phyloP scores from a whole-genome alignment of 2,797 vertebrate genomes.

The Champsocephalus gunnari region DNA sequence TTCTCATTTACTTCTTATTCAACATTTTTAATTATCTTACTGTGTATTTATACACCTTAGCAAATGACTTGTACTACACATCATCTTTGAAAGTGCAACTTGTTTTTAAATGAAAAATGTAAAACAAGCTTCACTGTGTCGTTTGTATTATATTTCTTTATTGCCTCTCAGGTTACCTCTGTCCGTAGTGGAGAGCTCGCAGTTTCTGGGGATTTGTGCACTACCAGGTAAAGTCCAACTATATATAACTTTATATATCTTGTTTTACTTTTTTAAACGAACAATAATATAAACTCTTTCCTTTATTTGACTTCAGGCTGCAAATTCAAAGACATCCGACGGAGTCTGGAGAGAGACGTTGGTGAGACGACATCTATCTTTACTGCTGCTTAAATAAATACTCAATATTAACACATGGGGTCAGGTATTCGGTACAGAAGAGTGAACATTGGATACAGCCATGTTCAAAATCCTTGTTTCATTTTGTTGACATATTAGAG shows the following conservation, averaged over 20 bases:
- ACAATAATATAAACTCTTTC: too few species aligned
- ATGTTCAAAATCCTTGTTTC: too few species aligned
- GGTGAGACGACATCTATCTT: slow-evolving; percentile 77
- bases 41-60: too few species aligned
- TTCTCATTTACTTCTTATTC: too few species aligned
- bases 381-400: neutral
- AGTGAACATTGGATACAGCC: too few species aligned
- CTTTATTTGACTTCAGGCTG: slow-evolving; percentile 82
- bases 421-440: too few species aligned
- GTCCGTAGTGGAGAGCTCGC: slow-evolving; percentile 83
- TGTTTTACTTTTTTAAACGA: too few species aligned
- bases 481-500: too few species aligned
- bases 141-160: neutral
- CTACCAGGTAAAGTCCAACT: slow-evolving; percentile 85
- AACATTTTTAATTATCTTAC: too few species aligned
- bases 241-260: neutral
- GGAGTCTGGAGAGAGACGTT: slow-evolving; percentile 90
- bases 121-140: neutral
- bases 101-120: too few species aligned
- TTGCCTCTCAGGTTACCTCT: slow-evolving; percentile 85
- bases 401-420: too few species aligned
- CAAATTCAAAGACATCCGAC: slow-evolving; percentile 90
- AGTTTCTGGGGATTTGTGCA: slow-evolving; percentile 89
- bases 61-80: too few species aligned
- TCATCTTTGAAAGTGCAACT: neutral